Percentiles rank a stretch among this genome's conserved stretches.
Conservation (phyloP, 2,113 vertebrate genomes). For the Romanogobio albipinnatus region DNA sequence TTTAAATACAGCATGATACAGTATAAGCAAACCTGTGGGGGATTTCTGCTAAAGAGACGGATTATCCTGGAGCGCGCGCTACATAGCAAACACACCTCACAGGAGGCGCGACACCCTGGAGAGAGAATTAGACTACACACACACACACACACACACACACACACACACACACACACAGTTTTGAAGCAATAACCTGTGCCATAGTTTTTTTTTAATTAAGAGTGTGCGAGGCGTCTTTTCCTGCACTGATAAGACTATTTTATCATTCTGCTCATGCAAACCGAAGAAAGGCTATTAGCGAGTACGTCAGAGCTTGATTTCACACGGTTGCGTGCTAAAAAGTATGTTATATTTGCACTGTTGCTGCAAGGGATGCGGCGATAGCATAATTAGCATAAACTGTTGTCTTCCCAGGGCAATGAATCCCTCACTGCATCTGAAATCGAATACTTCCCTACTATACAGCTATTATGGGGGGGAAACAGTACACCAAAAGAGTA, state of each 20-base stretch:
- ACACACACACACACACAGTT: background rate
- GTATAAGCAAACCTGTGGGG: background rate
- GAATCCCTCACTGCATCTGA: background rate
- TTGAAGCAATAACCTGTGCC: background rate
- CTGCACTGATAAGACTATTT: background rate
- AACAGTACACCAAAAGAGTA: no score
- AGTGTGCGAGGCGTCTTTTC: background rate
- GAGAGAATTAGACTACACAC: constrained; percentile 2
- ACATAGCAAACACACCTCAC: background rate
- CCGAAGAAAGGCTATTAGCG: background rate
- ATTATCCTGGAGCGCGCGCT: constrained; percentile 29
- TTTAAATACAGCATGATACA: constrained; percentile 31
- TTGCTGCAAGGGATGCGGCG: background rate
- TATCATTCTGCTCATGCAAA: background rate
- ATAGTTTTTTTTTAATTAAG: background rate
- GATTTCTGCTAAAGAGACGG: constrained; percentile 41
- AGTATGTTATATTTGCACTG: background rate
- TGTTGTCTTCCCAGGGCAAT: background rate
- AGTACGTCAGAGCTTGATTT: background rate
- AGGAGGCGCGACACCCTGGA: background rate
- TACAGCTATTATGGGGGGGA: no score
- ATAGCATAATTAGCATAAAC: background rate
- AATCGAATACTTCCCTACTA: no score
- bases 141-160: background rate
- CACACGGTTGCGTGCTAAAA: background rate